Percentiles rank a stretch among this genome's conserved stretches.
These are phyloP conservation scores for Enteromius treurensis DNA, from an alignment of 2,797 vertebrate genomes.

Conservation along the genomic window DNA sequence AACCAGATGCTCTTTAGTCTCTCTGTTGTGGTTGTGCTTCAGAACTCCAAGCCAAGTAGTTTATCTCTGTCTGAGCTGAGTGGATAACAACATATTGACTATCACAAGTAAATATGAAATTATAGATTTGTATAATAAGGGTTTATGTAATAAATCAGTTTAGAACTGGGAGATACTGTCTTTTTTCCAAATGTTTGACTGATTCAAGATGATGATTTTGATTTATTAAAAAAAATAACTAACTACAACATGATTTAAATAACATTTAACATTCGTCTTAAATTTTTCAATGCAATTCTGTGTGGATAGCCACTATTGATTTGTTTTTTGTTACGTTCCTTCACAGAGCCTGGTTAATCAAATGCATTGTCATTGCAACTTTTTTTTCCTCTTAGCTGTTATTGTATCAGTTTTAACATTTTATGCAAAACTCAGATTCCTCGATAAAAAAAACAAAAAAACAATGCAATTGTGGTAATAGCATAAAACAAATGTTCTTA, in stretches of 20 bases:
- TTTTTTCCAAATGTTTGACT: background rate
- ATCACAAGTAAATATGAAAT: background rate
- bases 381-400: background rate
- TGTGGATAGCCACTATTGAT: background rate
- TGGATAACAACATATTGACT: background rate
- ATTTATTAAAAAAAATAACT: background rate
- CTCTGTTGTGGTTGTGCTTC: constrained; percentile 4
- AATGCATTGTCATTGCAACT: too few species aligned
- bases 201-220: background rate
- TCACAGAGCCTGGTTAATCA: background rate
- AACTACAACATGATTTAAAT: background rate
- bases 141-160: background rate
- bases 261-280: background rate
- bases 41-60: background rate
- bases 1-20: constrained; percentile 17
- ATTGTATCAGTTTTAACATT: background rate
- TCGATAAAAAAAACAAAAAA: too few species aligned
- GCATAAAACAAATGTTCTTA: background rate
- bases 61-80: constrained; percentile 6
- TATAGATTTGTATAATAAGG: background rate
- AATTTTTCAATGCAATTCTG: background rate
- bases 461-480: background rate
- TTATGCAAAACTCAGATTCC: background rate
- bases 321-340: too few species aligned
- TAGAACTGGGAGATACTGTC: background rate